phyloP scores from a whole-genome alignment of 2,797 vertebrate species.

The Vipera ursinii region DNA sequence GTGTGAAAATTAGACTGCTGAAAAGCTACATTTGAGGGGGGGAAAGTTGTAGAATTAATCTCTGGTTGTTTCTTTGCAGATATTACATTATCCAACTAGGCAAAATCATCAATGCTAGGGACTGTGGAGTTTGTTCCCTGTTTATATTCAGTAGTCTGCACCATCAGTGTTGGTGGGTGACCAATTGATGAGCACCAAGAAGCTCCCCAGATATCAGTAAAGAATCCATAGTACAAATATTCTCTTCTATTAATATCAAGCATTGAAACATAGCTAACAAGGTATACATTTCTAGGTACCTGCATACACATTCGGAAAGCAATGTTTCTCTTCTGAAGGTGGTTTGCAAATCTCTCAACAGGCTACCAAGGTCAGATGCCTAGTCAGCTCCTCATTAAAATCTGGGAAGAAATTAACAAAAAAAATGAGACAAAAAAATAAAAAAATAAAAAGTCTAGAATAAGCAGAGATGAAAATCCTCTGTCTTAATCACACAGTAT shows the following conservation, averaged over 20 bases:
- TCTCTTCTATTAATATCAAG: background rate
- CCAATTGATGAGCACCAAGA: background rate
- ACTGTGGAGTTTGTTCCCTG: too few relatives aligned
- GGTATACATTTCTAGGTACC: slow-evolving; percentile 6
- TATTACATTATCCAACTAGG: too few relatives aligned
- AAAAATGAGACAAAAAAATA: background rate
- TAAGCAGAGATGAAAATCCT: background rate
- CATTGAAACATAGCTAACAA: slow-evolving; percentile 11
- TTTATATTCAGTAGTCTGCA: background rate
- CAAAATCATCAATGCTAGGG: too few relatives aligned
- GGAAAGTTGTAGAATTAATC: background rate
- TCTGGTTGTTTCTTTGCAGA: background rate
- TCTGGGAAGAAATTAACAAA: slow-evolving; percentile 32
- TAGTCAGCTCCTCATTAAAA: slow-evolving; percentile 32
- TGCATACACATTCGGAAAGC: slow-evolving; percentile 18
- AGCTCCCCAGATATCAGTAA: background rate
- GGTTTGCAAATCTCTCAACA: slow-evolving; percentile 12
- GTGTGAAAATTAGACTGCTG: background rate
- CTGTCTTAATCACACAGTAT: background rate
- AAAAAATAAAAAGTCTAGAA: background rate
- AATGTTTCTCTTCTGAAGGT: slow-evolving; percentile 8
- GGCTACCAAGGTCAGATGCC: slow-evolving; percentile 6
- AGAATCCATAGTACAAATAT: background rate
- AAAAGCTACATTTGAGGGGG: background rate
- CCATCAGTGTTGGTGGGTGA: too few relatives aligned